These are phyloP conservation scores for Trichonephila clavata DNA, from an alignment of 1,140 invertebrate genomes.

Conservation along the genomic window DNA sequence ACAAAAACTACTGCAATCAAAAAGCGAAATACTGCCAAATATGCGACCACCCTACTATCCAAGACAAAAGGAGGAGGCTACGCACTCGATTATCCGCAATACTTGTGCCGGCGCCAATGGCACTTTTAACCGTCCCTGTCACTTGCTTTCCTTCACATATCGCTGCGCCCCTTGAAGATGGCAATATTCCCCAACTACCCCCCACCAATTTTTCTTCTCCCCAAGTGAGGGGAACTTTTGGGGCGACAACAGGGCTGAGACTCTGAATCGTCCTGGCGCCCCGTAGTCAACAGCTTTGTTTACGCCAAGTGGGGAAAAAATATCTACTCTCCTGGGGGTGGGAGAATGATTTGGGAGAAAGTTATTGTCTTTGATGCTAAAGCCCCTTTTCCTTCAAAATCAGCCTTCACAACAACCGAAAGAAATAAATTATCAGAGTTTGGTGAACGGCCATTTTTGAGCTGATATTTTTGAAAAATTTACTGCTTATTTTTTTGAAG, in stretches of 20 bases:
- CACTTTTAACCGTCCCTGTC: conserved; percentile 69
- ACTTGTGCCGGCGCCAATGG: conserved; percentile 70
- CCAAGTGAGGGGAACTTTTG: neutral
- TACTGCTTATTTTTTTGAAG: too few species aligned
- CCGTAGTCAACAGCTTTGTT: conserved; percentile 72
- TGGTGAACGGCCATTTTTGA: neutral
- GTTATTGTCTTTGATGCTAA: conserved; percentile 69
- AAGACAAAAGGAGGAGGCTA: conserved; percentile 37
- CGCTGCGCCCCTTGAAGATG: conserved; percentile 47
- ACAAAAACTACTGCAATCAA: neutral
- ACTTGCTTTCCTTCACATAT: conserved; percentile 35
- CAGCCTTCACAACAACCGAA: neutral
- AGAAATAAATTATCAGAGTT: conserved; percentile 28
- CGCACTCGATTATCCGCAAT: conserved; percentile 62
- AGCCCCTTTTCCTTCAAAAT: conserved; percentile 54
- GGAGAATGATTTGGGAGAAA: conserved; percentile 62
- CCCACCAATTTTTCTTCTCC: neutral
- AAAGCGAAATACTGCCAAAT: conserved; percentile 51
- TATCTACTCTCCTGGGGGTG: conserved; percentile 36
- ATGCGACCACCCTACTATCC: neutral
- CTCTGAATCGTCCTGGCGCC: conserved; percentile 56
- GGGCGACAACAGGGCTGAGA: conserved; percentile 67
- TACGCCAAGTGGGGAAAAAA: conserved; percentile 54
- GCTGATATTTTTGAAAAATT: too few species aligned
- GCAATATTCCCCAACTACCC: conserved; percentile 6